Evolutionary conservation across 2,113 vertebrate genomes (phyloP).

Genomic region (Anas platyrhynchos): DNA sequence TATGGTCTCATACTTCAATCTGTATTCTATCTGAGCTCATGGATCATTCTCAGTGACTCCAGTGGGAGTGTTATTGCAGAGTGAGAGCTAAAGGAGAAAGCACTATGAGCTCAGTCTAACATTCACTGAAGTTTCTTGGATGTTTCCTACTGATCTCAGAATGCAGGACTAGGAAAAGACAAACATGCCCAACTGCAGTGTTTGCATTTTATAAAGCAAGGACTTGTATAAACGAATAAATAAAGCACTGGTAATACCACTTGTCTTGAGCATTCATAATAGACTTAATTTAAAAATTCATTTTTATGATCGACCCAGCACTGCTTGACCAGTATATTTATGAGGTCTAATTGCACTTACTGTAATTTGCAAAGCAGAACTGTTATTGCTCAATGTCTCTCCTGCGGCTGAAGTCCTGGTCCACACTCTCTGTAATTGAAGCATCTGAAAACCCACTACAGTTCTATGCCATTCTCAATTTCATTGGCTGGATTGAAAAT

Average conservation of each 20-base stretch:
- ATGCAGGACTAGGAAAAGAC: background rate
- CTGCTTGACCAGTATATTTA: constrained; percentile 14
- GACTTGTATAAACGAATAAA: background rate
- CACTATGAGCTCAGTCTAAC: background rate
- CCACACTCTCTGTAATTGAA: background rate
- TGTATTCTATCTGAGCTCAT: background rate
- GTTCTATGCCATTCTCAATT: background rate
- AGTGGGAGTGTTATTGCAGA: background rate
- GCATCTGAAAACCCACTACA: background rate
- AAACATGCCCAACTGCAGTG: background rate
- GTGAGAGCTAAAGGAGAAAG: background rate
- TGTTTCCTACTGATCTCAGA: background rate
- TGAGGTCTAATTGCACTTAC: background rate
- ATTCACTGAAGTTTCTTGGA: background rate
- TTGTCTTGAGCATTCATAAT: background rate
- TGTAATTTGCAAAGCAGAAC: background rate
- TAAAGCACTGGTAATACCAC: background rate
- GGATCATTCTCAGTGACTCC: background rate
- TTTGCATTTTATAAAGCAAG: background rate
- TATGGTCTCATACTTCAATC: background rate
- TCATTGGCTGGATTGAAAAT: constrained; percentile 4
- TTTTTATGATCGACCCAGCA: background rate
- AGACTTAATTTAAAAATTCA: background rate
- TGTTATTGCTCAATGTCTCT: background rate
- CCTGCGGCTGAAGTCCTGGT: background rate